A percentile compares a stretch with the other conserved stretches of the same genome.
These are phyloP conservation scores for Acipenser transmontanus DNA, from an alignment of 2,797 vertebrate genomes.

Conservation along the genomic window DNA sequence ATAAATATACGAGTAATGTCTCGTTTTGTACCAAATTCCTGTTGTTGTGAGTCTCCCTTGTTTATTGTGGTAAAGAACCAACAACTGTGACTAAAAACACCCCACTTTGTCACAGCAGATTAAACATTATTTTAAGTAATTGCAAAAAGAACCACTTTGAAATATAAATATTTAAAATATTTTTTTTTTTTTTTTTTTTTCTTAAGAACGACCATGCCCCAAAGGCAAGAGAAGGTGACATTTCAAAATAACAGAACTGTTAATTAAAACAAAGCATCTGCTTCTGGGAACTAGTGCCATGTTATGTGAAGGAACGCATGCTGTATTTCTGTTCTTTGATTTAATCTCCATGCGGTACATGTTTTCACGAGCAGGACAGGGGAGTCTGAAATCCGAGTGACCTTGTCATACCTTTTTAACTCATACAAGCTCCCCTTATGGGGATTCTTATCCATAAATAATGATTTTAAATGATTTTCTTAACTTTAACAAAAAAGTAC, in stretches of 20 bases:
- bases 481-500: no score
- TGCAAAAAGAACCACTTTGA: not conserved
- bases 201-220: not conserved
- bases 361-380: not conserved
- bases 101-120: no score
- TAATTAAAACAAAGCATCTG: constrained; percentile 5
- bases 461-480: no score
- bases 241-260: not conserved
- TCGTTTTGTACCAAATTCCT: no score
- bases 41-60: no score
- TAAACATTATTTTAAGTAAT: no score
- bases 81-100: no score
- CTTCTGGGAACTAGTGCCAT: not conserved
- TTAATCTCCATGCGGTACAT: not conserved
- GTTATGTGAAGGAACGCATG: not conserved
- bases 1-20: no score
- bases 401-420: not conserved
- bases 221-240: constrained; percentile 5
- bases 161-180: not conserved
- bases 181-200: not conserved
- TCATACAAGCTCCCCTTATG: not conserved
- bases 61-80: no score
- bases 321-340: not conserved
- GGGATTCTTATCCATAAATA: no score
- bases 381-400: not conserved